A percentile compares a stretch with the other conserved stretches of the same genome.
phyloP scores from a whole-genome alignment of 2,888 invertebrate genomes.

The Unio delphinus region DNA sequence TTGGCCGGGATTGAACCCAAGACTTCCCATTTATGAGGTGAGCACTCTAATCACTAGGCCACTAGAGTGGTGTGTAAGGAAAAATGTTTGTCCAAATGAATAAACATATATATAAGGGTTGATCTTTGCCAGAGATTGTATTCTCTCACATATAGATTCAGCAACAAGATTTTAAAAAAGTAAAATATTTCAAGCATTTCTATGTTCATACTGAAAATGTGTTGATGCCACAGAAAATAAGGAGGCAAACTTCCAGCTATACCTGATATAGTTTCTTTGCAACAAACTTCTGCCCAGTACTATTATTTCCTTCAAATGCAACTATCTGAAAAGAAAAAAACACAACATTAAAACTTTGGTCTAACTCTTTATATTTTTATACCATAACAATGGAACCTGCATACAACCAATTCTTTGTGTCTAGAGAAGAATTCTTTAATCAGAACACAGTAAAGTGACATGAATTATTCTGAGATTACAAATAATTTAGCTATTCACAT shows the following conservation, averaged over 20 bases:
- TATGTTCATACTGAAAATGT: not conserved
- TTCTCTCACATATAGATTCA: no score
- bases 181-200: not conserved
- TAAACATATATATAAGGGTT: not conserved
- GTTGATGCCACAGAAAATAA: not conserved
- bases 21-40: no score
- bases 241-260: conserved; percentile 6
- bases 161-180: not conserved
- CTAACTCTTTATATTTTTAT: not conserved
- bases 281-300: conserved; percentile 79
- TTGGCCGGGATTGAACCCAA: no score
- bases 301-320: conserved; percentile 82
- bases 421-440: not conserved
- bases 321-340: conserved; percentile 73
- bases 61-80: no score
- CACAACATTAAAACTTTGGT: not conserved
- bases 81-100: not conserved
- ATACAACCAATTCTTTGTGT: not conserved
- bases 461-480: no score
- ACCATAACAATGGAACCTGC: not conserved
- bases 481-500: no score
- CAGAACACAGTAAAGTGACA: no score
- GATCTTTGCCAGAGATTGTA: not conserved
- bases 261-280: conserved; percentile 78
- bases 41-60: no score